phyloP scores from a whole-genome alignment of 2,888 invertebrate genomes.

The Lymantria monacha region DNA sequence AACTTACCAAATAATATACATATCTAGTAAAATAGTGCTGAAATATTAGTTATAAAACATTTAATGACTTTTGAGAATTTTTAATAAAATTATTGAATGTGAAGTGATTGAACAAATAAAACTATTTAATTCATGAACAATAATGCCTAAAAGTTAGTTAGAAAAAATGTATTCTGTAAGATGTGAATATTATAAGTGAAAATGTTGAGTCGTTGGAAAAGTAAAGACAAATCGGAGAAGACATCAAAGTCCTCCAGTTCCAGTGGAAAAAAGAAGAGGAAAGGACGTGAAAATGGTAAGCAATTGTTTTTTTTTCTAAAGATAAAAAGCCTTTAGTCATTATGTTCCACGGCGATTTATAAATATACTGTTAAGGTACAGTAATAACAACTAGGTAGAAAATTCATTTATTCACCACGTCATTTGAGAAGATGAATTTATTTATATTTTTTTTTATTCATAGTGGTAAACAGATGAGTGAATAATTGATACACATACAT shows the following conservation, averaged over 20 bases:
- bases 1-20: slow-evolving; percentile 23
- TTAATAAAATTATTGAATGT: slow-evolving; percentile 6
- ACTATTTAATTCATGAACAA: slow-evolving; percentile 4
- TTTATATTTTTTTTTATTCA: too few relatives aligned
- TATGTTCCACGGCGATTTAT: too few relatives aligned
- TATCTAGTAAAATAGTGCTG: slow-evolving; percentile 16
- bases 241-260: slow-evolving; percentile 78
- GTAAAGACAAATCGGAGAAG: slow-evolving; percentile 91
- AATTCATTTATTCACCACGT: too few relatives aligned
- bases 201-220: slow-evolving; percentile 93
- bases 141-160: slow-evolving; percentile 7
- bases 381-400: too few relatives aligned
- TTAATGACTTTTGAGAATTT: slow-evolving; percentile 20
- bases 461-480: too few relatives aligned
- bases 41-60: slow-evolving; percentile 3
- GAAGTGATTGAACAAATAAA: background rate
- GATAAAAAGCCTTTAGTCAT: too few relatives aligned
- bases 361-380: too few relatives aligned
- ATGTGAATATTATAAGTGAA: slow-evolving; percentile 28
- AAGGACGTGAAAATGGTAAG: slow-evolving; percentile 91
- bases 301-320: slow-evolving; percentile 20
- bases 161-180: slow-evolving; percentile 22
- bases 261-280: slow-evolving; percentile 90
- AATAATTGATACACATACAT: too few relatives aligned
- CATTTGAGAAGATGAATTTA: too few relatives aligned